phyloP scores from a whole-genome alignment of 2,888 invertebrate genomes.

The Sylvicola fuscatus region DNA sequence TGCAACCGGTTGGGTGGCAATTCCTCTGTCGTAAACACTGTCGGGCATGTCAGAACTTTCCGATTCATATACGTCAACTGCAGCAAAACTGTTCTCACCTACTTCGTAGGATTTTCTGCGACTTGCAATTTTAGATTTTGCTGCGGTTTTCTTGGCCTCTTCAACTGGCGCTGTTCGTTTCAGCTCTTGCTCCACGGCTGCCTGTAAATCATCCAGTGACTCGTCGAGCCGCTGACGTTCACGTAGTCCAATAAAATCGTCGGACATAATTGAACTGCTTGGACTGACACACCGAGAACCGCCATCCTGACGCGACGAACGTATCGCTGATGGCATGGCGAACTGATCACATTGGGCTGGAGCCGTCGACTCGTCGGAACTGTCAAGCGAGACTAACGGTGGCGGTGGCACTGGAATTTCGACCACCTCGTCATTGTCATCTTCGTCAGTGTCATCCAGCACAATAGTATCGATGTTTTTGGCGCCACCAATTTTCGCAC shows the following conservation, averaged over 20 bases:
- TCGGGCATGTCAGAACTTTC: constrained; percentile 30
- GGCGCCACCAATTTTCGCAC: neutral
- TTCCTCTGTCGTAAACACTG: constrained; percentile 15
- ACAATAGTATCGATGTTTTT: constrained; percentile 10
- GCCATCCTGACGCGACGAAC: too few species aligned
- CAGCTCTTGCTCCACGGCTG: neutral
- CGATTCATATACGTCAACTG: constrained; percentile 34
- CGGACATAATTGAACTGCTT: constrained; percentile 18
- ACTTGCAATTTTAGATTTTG: neutral
- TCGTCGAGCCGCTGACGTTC: constrained; percentile 15
- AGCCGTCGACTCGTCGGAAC: constrained; percentile 12
- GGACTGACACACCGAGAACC: constrained; percentile 16
- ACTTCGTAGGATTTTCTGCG: constrained; percentile 22
- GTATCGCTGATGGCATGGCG: too few species aligned
- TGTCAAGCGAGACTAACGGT: constrained; percentile 16
- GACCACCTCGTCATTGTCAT: constrained; percentile 17
- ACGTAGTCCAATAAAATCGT: constrained; percentile 22
- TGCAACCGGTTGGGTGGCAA: neutral
- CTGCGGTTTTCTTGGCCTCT: neutral
- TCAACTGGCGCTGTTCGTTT: neutral
- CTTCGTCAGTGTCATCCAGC: constrained; percentile 12
- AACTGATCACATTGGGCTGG: too few species aligned
- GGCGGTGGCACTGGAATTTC: constrained; percentile 17
- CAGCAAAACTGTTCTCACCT: constrained; percentile 23
- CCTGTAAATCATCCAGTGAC: neutral